phyloP scores from a whole-genome alignment of 2,888 invertebrate genomes.

The Drosophila antonietae region DNA sequence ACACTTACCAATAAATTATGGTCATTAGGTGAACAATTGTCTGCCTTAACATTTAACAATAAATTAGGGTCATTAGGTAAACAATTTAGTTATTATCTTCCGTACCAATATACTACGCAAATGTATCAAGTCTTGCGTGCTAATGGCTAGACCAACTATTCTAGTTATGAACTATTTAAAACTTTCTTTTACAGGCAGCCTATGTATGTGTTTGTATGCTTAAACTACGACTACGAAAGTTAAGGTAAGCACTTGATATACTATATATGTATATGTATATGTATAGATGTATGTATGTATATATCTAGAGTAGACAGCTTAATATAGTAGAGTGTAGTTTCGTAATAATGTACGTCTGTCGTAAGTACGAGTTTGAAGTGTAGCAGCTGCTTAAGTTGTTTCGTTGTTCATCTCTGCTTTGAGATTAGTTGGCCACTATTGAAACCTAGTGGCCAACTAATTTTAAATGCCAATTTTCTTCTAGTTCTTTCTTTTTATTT shows the following conservation, averaged over 20 bases:
- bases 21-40: constrained; percentile 1
- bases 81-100: constrained; percentile 11
- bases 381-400: constrained; percentile 20
- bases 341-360: constrained; percentile 15
- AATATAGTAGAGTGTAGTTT: constrained; percentile 13
- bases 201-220: constrained; percentile 34
- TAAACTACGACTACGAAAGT: constrained; percentile 29
- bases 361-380: constrained; percentile 34
- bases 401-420: constrained; percentile 21
- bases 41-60: constrained; percentile 14
- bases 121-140: background rate
- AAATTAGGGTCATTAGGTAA: background rate
- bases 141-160: constrained; percentile 36
- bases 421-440: constrained; percentile 27
- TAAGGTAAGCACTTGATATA: background rate
- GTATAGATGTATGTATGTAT: constrained; percentile 9
- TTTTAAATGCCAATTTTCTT: background rate
- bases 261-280: constrained; percentile 1
- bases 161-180: constrained; percentile 55
- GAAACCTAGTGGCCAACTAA: too few relatives aligned
- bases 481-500: background rate
- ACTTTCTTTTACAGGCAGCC: constrained; percentile 66
- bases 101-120: background rate
- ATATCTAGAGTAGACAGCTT: constrained; percentile 22
- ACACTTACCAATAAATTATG: constrained; percentile 3